Percentiles rank a stretch among this genome's conserved stretches.
These are phyloP conservation scores for Julus scanicus DNA, from an alignment of 2,888 invertebrate species.

Conservation along the genomic window DNA sequence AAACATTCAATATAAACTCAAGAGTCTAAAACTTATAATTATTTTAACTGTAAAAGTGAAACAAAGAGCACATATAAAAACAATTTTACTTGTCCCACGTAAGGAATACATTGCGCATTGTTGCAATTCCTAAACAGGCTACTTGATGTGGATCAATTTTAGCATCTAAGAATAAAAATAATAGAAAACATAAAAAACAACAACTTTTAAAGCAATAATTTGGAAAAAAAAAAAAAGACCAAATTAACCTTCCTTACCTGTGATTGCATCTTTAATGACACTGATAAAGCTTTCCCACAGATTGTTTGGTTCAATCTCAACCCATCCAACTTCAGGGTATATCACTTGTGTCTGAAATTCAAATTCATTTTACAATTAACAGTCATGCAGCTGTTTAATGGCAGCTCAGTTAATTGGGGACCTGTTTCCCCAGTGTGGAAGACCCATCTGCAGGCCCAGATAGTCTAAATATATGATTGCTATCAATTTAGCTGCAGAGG, in stretches of 20 bases:
- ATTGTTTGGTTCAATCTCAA: slow-evolving; percentile 88
- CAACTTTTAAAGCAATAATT: slow-evolving; percentile 2
- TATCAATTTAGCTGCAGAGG: too few species aligned
- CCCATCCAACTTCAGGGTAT: slow-evolving; percentile 82
- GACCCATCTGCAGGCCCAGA: too few species aligned
- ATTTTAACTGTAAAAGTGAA: not conserved
- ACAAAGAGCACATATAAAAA: not conserved
- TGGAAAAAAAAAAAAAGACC: not conserved
- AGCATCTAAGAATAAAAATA: slow-evolving; percentile 73
- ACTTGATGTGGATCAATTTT: slow-evolving; percentile 75
- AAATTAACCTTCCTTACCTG: slow-evolving; percentile 61
- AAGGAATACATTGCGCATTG: slow-evolving; percentile 83
- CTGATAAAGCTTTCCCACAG: slow-evolving; percentile 77
- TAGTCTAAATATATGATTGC: too few species aligned
- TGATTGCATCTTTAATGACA: slow-evolving; percentile 75
- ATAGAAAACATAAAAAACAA: slow-evolving; percentile 22
- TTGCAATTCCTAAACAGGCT: slow-evolving; percentile 83
- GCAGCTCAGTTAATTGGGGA: too few species aligned
- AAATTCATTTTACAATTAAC: slow-evolving; percentile 52
- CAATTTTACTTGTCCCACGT: slow-evolving; percentile 78
- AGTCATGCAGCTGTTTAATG: not conserved
- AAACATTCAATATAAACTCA: not conserved
- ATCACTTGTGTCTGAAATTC: slow-evolving; percentile 77
- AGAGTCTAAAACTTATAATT: not conserved
- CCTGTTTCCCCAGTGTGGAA: too few species aligned